Evolutionary conservation across 2,888 invertebrate genomes (phyloP).

Genomic region (Synergus japonicus): DNA sequence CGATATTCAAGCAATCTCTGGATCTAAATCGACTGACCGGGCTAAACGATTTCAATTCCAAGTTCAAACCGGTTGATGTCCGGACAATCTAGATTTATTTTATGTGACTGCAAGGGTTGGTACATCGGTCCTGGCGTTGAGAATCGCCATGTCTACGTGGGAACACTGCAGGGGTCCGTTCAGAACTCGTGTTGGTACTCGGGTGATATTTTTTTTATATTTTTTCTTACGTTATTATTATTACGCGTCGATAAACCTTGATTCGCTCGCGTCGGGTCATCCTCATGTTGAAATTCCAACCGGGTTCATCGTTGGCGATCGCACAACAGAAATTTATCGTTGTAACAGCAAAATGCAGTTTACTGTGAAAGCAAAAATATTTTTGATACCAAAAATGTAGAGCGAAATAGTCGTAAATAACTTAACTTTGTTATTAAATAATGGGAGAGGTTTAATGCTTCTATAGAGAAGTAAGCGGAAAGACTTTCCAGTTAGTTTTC

Average conservation of each 20-base stretch:
- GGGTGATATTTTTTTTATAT: conserved; percentile 38
- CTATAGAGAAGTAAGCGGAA: too few relatives aligned
- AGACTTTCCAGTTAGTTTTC: too few relatives aligned
- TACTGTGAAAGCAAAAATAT: conserved; percentile 19
- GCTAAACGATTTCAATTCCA: conserved; percentile 67
- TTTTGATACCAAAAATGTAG: conserved; percentile 1
- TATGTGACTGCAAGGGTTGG: conserved; percentile 46
- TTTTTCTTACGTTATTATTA: conserved; percentile 56
- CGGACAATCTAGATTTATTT: conserved; percentile 45
- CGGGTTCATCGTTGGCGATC: background rate
- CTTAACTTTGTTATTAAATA: background rate
- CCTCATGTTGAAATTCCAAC: conserved; percentile 13
- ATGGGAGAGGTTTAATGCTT: background rate
- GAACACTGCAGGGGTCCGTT: conserved; percentile 72
- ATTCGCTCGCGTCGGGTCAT: background rate
- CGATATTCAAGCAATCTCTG: conserved; percentile 67
- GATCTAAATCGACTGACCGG: conserved; percentile 74
- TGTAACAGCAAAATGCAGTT: conserved; percentile 7
- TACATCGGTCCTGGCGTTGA: conserved; percentile 59
- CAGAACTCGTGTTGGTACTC: conserved; percentile 63
- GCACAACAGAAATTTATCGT: conserved; percentile 1
- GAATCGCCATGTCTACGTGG: conserved; percentile 69
- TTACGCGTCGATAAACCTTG: conserved; percentile 10
- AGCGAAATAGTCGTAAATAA: background rate
- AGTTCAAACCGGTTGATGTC: conserved; percentile 51